These are phyloP conservation scores for Bos taurus DNA, from an alignment of 2,113 vertebrate species.

Conservation along the genomic window DNA sequence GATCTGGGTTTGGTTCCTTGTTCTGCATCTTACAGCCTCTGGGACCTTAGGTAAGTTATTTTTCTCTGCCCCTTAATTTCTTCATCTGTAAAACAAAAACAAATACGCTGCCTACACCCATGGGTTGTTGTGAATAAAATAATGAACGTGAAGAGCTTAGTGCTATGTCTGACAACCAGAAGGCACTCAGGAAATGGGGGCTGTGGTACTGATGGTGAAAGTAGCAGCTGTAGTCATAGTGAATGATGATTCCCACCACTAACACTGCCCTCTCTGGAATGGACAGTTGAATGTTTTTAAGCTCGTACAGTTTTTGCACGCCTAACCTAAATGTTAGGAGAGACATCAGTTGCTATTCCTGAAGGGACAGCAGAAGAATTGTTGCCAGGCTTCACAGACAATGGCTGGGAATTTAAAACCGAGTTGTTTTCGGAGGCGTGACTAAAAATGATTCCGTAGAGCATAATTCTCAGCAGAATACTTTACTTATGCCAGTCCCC, in stretches of 20 bases:
- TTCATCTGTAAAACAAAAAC: not conserved
- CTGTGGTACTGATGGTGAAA: not conserved
- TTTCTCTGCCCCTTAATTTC: not conserved
- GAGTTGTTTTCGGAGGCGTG: not conserved
- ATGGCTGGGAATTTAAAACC: not conserved
- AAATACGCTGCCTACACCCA: not conserved
- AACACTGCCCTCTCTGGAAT: not conserved
- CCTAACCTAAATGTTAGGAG: not conserved
- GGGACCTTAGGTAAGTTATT: not conserved
- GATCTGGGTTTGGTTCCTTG: not conserved
- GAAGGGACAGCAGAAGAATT: not conserved
- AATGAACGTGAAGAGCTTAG: not conserved
- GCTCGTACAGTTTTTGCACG: not conserved
- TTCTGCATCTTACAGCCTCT: not conserved
- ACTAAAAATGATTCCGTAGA: conserved; percentile 10
- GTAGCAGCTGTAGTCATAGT: not conserved
- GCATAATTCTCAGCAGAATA: not conserved
- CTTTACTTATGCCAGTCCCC: conserved; percentile 20
- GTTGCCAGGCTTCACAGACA: not conserved
- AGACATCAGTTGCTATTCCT: not conserved
- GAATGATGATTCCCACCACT: not conserved
- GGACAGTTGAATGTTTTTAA: not conserved
- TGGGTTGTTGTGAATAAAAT: not conserved
- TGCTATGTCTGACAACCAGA: not conserved
- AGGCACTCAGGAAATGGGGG: not conserved